Percentiles rank a stretch among this genome's conserved stretches.
These are phyloP conservation scores for Halcyon leucocephala DNA, from an alignment of 2,797 vertebrate species.

Conservation along the genomic window DNA sequence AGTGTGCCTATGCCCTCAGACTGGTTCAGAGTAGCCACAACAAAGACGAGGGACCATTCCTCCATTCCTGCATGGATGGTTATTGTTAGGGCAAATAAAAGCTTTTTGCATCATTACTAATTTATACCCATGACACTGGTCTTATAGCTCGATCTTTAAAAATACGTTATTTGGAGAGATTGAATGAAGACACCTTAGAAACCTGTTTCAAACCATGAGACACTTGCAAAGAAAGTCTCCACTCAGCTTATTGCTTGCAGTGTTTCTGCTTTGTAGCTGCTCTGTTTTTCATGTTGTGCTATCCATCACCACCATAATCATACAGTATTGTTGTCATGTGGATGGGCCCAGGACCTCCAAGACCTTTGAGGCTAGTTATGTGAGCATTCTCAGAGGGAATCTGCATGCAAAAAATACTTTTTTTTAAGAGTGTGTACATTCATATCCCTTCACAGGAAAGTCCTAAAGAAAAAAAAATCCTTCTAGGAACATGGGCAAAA, in stretches of 20 bases:
- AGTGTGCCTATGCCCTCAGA: neutral
- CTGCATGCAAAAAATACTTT: neutral
- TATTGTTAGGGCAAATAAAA: fast-evolving
- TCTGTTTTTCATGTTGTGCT: neutral
- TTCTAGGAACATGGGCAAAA: neutral
- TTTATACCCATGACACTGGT: neutral
- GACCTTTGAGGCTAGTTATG: neutral
- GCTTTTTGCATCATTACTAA: neutral
- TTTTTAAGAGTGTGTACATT: neutral
- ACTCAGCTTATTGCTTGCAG: neutral
- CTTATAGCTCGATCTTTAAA: neutral
- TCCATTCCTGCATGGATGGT: neutral
- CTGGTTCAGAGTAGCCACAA: neutral
- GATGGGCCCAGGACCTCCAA: neutral
- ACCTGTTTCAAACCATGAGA: neutral
- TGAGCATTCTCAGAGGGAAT: neutral
- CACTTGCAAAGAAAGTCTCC: neutral
- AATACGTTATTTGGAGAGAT: neutral
- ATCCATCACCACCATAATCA: neutral
- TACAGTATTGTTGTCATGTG: neutral
- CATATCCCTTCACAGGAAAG: neutral
- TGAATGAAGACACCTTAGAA: neutral
- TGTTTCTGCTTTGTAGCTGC: neutral
- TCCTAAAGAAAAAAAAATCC: neutral
- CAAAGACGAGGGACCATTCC: neutral